Conservation (phyloP, 2,888 invertebrate genomes). For the Dryococelus australis region DNA sequence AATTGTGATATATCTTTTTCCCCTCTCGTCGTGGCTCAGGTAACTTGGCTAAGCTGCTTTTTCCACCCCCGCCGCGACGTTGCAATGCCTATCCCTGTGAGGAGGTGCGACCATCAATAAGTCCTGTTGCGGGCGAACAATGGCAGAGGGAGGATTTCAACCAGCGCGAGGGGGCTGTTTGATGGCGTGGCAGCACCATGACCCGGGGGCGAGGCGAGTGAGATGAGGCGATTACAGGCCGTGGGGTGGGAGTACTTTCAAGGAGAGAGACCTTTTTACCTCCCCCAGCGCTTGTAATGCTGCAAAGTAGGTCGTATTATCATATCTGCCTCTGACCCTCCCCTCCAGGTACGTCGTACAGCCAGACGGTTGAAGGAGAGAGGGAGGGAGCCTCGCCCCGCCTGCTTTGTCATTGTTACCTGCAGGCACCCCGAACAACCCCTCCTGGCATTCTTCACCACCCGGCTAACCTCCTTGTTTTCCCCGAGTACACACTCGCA, state of each 20-base stretch:
- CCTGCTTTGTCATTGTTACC: slow-evolving; percentile 6
- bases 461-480: neutral
- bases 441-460: neutral
- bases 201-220: neutral
- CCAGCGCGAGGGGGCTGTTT: too few relatives aligned
- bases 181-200: too few relatives aligned
- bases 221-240: neutral
- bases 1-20: too few relatives aligned
- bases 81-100: too few relatives aligned
- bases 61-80: too few relatives aligned
- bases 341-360: neutral
- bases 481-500: neutral
- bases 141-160: too few relatives aligned
- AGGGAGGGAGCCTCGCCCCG: too few relatives aligned
- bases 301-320: slow-evolving; percentile 5
- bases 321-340: neutral
- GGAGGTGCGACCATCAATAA: too few relatives aligned
- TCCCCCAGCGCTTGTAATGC: neutral
- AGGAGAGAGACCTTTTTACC: neutral
- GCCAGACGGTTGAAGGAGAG: neutral
- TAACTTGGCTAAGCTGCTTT: too few relatives aligned
- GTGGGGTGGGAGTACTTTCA: neutral
- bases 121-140: too few relatives aligned
- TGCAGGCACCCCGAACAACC: neutral
- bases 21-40: too few relatives aligned